Evolutionary conservation across 2,888 invertebrate genomes (phyloP), one percentile per base, ranked within the genome.

Genomic region (Ethmia dodecea): DNA sequence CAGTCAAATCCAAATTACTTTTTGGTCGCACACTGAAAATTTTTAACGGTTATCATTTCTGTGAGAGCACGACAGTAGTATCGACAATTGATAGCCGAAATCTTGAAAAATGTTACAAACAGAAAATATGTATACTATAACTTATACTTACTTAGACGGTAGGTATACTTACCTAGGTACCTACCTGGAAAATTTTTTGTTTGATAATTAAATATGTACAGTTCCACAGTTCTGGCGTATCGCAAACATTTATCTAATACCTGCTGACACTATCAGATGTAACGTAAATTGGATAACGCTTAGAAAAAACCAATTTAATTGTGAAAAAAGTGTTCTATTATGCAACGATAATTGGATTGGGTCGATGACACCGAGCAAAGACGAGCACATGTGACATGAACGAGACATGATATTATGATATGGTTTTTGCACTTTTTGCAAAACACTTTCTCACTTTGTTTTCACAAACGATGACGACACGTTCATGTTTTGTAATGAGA

Each of bases 281-380:
- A 72, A 71, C 65, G 63, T 60, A 67, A 70, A 68, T 74, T 72
- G 66, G 59, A 52, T 64, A 60, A 61, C 55, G 53, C 45, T 51
- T 48, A 18, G 47, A 58, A 72, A 60, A 76, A 80, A 68, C 51
- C 60, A 69, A 77, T 78, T 73, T 61, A 61, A 62, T 56, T 60
- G 51, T 62, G 68, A 72, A 69, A 55, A 45, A 68, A 58, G 55
- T 55, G 44, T 59, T 56, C 67, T 57, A 77, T 80, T 78, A 78
- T 74, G 74, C 69, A 75, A 72, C 65, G 43, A 62, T 77, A 79
- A 80, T 78, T 79, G 79, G 71, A 61, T 75, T 49, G 52, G 77
- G 80, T 78, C 73, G 64, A 59, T 67, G 80, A 78, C 80, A 52
- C 44, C 46, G 52, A 63, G 61, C 64, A 49, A 64, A 55, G 55